A percentile compares a stretch with the other conserved stretches of the same genome.
phyloP scores from a whole-genome alignment of 2,797 vertebrate species.

The Clarias platycephalus region DNA sequence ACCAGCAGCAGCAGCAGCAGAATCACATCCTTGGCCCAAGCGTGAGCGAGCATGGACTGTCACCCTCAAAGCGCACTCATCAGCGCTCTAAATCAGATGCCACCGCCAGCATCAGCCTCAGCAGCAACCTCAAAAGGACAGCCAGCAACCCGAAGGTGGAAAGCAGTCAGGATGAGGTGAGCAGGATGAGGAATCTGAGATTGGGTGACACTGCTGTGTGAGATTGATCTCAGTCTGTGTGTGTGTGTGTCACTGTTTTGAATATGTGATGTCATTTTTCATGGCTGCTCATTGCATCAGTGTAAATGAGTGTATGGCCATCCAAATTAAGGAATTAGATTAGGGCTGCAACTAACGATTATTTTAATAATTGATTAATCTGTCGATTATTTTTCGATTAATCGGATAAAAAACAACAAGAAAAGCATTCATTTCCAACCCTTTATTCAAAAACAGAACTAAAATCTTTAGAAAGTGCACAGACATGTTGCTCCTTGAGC shows the following conservation, averaged over 20 bases:
- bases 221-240: not conserved
- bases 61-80: conserved; percentile 93
- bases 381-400: too few species aligned
- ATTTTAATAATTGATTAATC: too few species aligned
- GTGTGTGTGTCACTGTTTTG: not conserved
- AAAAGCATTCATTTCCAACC: too few species aligned
- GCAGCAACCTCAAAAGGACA: conserved; percentile 93
- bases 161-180: conserved; percentile 90
- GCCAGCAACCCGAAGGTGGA: conserved; percentile 96
- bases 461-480: too few species aligned
- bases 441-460: too few species aligned
- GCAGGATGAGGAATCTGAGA: conserved; percentile 22
- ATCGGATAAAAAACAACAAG: too few species aligned
- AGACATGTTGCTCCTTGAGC: too few species aligned
- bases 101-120: conserved; percentile 87
- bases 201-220: not conserved
- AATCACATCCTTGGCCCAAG: conserved; percentile 36
- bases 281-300: not conserved
- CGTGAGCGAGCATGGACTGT: conserved; percentile 77
- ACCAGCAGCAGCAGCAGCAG: conserved; percentile 19
- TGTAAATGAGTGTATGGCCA: not conserved
- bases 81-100: conserved; percentile 97
- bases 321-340: too few species aligned
- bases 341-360: too few species aligned
- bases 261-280: not conserved